A percentile compares a stretch with the other conserved stretches of the same genome.
Conservation (phyloP, 2,888 invertebrate species). For the Stenolophus ochropezus region DNA sequence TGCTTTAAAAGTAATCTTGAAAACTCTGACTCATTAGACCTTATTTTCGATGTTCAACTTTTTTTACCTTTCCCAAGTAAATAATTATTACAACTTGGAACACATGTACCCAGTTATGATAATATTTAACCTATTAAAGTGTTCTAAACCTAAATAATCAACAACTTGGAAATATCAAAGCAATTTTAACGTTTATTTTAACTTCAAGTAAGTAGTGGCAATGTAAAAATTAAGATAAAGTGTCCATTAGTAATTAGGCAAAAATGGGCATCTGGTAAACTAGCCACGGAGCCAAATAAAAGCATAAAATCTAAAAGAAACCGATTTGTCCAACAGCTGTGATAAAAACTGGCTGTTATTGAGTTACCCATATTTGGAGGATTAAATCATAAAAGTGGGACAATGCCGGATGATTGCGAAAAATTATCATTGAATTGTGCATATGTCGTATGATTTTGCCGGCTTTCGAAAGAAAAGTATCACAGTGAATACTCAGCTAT, state of each 20-base stretch:
- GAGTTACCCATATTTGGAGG: constrained; percentile 45
- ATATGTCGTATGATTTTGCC: constrained; percentile 31
- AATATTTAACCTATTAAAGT: constrained; percentile 18
- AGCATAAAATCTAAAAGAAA: constrained; percentile 19
- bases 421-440: constrained; percentile 50
- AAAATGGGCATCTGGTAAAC: constrained; percentile 40
- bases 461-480: constrained; percentile 42
- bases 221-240: constrained; percentile 30
- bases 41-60: background rate
- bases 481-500: background rate
- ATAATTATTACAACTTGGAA: background rate
- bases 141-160: constrained; percentile 16
- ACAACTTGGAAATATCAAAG: constrained; percentile 12
- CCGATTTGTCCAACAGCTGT: constrained; percentile 15
- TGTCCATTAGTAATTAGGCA: constrained; percentile 18
- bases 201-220: constrained; percentile 1
- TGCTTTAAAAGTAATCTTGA: constrained; percentile 3
- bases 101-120: background rate
- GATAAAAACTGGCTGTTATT: constrained; percentile 47
- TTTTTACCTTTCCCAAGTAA: background rate
- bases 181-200: constrained; percentile 13
- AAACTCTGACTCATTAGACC: constrained; percentile 3
- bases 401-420: constrained; percentile 51
- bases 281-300: constrained; percentile 30
- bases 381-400: constrained; percentile 49